Evolutionary conservation across 2,888 invertebrate species (phyloP).

Genomic region (Bedellia somnulentella): DNA sequence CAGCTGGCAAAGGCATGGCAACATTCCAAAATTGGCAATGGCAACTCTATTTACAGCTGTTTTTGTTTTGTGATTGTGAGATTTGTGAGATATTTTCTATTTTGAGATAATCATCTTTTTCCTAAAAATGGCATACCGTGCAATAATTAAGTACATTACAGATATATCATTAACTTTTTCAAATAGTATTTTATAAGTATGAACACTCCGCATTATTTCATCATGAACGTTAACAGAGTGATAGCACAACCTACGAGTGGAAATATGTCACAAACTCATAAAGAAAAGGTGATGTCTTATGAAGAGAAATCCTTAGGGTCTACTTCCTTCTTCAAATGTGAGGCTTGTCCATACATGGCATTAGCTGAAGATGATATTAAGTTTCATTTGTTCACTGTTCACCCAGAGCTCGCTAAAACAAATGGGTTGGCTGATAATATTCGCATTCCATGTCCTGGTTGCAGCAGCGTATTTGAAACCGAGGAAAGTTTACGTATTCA

Average conservation of each 20-base stretch:
- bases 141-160: no score
- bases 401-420: conserved; percentile 47
- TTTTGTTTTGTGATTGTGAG: no score
- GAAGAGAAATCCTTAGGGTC: conserved; percentile 52
- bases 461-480: conserved; percentile 65
- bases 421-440: conserved; percentile 56
- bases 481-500: conserved; percentile 66
- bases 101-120: no score
- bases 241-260: conserved; percentile 13
- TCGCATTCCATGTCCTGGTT: conserved; percentile 68
- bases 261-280: conserved; percentile 18
- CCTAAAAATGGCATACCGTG: no score
- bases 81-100: no score
- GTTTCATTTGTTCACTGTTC: conserved; percentile 50
- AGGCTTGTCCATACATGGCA: conserved; percentile 57
- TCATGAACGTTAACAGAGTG: conserved; percentile 22
- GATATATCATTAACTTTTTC: no score
- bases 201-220: conserved; percentile 20
- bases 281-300: conserved; percentile 48
- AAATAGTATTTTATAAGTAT: no score
- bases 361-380: conserved; percentile 54
- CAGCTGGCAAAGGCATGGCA: no score
- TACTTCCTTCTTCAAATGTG: conserved; percentile 55
- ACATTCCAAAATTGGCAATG: no score
- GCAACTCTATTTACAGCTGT: no score